These are phyloP conservation scores for Noctilio leporinus DNA, from an alignment of 2,113 vertebrate genomes.

Conservation along the genomic window DNA sequence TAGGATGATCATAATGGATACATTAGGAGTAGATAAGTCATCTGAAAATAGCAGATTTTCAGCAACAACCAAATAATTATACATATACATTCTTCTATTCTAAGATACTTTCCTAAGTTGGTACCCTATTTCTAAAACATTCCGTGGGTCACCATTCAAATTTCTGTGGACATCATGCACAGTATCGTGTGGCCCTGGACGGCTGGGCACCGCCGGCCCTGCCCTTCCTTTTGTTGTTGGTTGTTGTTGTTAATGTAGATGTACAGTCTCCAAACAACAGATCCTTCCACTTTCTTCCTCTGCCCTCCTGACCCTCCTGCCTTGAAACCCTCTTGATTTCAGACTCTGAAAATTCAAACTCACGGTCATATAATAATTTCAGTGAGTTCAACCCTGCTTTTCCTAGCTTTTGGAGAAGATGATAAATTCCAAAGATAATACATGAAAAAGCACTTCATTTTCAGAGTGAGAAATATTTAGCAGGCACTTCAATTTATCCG, in stretches of 20 bases:
- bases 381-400: not conserved
- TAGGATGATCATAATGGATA: not conserved
- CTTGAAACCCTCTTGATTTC: not conserved
- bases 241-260: not conserved
- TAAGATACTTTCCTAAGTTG: not conserved
- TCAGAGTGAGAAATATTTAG: not conserved
- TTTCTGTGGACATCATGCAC: slow-evolving; percentile 1
- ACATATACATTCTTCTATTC: not conserved
- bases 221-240: not conserved
- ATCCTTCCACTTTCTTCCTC: not conserved
- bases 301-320: not conserved
- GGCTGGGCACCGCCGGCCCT: not conserved
- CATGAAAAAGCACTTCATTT: not conserved
- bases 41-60: not conserved
- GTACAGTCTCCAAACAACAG: not conserved
- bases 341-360: not conserved
- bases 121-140: slow-evolving; percentile 26
- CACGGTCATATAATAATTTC: not conserved
- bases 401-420: not conserved
- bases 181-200: not conserved
- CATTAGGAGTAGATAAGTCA: not conserved
- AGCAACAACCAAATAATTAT: not conserved
- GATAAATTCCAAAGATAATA: not conserved
- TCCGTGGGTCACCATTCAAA: slow-evolving; percentile 6
- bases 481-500: not conserved